These are phyloP conservation scores for Papilio xuthus DNA, from an alignment of 1,140 invertebrate species.

Conservation along the genomic window DNA sequence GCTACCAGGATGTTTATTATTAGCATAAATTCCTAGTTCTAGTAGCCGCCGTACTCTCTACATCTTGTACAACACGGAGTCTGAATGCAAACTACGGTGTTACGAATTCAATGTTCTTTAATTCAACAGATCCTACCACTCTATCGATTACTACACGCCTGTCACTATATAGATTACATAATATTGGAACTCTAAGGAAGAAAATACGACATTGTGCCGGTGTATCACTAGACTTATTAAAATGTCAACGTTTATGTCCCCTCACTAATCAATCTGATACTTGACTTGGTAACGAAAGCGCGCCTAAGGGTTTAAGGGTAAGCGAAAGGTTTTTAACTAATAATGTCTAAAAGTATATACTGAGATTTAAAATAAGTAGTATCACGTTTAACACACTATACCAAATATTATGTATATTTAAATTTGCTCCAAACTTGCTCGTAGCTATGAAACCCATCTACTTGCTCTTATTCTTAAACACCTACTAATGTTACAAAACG, in stretches of 20 bases:
- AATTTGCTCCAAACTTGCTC: background rate
- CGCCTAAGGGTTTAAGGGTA: too few relatives aligned
- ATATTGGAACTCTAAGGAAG: too few relatives aligned
- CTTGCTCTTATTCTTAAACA: background rate
- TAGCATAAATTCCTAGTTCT: conserved; percentile 49
- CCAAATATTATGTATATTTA: background rate
- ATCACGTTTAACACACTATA: background rate
- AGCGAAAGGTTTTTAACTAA: too few relatives aligned
- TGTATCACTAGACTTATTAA: too few relatives aligned
- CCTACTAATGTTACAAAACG: background rate
- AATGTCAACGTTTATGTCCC: too few relatives aligned
- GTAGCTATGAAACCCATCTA: background rate
- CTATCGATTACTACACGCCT: background rate
- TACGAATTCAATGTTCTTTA: conserved; percentile 37
- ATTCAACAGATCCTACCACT: conserved; percentile 15
- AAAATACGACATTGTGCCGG: too few relatives aligned
- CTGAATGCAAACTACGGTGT: conserved; percentile 46
- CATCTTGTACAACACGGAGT: conserved; percentile 42
- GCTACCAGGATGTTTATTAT: conserved; percentile 46
- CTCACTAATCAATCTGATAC: too few relatives aligned
- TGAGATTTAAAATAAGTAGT: background rate
- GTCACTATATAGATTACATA: background rate
- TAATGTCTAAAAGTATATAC: too few relatives aligned
- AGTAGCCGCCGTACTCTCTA: conserved; percentile 43
- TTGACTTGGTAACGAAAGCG: too few relatives aligned